Percentiles rank a stretch among this genome's conserved stretches.
Evolutionary conservation across 2,113 vertebrate genomes (phyloP).

Genomic region (Erpornis zantholeuca): DNA sequence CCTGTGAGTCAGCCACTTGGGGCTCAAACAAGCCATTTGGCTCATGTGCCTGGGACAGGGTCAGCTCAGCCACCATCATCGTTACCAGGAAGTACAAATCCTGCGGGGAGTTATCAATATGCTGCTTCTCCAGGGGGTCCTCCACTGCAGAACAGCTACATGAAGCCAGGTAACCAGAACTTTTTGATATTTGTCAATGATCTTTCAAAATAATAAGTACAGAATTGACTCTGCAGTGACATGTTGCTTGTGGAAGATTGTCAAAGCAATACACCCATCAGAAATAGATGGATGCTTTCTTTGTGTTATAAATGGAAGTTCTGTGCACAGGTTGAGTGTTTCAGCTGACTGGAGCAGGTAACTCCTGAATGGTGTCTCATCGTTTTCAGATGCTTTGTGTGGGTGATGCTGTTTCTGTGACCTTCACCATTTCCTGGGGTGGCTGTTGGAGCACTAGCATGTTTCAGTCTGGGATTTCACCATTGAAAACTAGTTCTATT

Average conservation of each 20-base stretch:
- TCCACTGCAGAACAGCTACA: conserved; percentile 71
- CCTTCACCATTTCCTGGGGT: neutral
- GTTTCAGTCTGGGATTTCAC: neutral
- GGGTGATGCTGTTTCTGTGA: neutral
- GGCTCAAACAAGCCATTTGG: conserved; percentile 72
- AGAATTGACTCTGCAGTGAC: neutral
- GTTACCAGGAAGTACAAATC: conserved; percentile 63
- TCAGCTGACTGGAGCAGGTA: neutral
- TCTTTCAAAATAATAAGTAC: neutral
- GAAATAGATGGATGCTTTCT: neutral
- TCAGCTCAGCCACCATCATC: neutral
- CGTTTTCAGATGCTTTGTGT: neutral
- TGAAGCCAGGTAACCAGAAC: conserved; percentile 67
- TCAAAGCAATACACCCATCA: neutral
- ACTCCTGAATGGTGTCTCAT: rapidly evolving
- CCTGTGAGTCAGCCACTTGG: conserved; percentile 53
- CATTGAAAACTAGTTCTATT: neutral
- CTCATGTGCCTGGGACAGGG: conserved; percentile 6
- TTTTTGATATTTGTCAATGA: rapidly evolving
- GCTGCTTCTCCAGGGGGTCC: conserved; percentile 68
- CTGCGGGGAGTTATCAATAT: conserved; percentile 66
- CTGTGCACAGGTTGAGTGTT: neutral
- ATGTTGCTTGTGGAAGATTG: neutral
- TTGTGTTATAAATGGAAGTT: neutral
- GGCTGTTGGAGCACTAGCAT: neutral